Evolutionary conservation across 2,113 vertebrate genomes (phyloP).

Genomic region (Rhagologus leucostigma): DNA sequence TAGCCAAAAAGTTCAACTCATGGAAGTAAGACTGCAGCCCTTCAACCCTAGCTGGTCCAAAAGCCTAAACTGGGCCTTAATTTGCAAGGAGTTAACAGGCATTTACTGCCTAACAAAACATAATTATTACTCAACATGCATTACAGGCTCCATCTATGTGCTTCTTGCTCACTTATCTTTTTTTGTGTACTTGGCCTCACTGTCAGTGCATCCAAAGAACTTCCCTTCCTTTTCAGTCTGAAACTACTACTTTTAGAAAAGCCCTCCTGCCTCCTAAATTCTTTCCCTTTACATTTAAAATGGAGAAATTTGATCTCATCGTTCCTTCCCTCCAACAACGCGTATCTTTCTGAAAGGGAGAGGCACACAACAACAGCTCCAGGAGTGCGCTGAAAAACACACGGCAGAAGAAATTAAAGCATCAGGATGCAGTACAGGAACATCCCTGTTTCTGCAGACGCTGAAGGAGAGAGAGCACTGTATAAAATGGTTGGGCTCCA

Average conservation of each 20-base stretch:
- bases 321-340: neutral
- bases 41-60: neutral
- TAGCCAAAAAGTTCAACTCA: neutral
- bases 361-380: neutral
- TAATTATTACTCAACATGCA: neutral
- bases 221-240: neutral
- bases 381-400: neutral
- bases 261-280: neutral
- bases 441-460: neutral
- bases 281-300: neutral
- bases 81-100: conserved; percentile 52
- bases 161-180: neutral
- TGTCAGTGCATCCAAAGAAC: neutral
- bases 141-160: conserved; percentile 20
- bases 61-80: neutral
- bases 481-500: conserved; percentile 21
- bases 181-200: neutral
- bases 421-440: neutral
- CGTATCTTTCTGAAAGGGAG: neutral
- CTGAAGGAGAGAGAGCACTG: neutral
- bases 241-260: neutral
- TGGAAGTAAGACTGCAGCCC: neutral
- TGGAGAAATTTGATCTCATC: neutral
- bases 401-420: neutral
- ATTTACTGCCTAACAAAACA: conserved; percentile 57